Conservation (phyloP, 2,113 vertebrate genomes). For the Eolophus roseicapilla region DNA sequence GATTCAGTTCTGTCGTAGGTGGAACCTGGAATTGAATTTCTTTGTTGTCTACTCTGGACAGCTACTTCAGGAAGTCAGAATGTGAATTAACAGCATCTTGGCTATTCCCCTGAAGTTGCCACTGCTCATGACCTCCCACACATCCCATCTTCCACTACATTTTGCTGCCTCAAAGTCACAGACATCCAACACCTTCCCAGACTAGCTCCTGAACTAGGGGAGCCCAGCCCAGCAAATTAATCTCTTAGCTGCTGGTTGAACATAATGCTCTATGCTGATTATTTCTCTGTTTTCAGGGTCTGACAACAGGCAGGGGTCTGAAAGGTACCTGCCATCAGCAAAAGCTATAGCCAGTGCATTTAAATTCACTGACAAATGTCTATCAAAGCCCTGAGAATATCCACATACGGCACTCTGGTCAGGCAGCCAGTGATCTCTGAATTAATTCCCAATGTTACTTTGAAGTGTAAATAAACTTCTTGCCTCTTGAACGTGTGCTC, state of each 20-base stretch:
- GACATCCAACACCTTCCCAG: background rate
- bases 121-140: background rate
- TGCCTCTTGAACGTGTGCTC: background rate
- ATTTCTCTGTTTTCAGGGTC: background rate
- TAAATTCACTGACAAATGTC: background rate
- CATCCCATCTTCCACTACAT: background rate
- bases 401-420: too few species aligned
- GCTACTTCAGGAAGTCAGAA: background rate
- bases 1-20: background rate
- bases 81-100: background rate
- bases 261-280: background rate
- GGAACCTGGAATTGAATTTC: background rate
- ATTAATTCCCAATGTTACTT: background rate
- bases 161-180: background rate
- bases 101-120: background rate
- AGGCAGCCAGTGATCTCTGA: background rate
- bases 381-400: background rate
- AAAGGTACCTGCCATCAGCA: background rate
- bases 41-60: background rate
- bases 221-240: background rate
- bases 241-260: background rate
- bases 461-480: background rate
- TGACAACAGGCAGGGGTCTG: background rate
- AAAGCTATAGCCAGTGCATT: background rate
- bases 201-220: background rate